Percentiles rank a stretch among this genome's conserved stretches.
Evolutionary conservation across 1,140 invertebrate genomes (phyloP).

Genomic region (Mamestra configurata): DNA sequence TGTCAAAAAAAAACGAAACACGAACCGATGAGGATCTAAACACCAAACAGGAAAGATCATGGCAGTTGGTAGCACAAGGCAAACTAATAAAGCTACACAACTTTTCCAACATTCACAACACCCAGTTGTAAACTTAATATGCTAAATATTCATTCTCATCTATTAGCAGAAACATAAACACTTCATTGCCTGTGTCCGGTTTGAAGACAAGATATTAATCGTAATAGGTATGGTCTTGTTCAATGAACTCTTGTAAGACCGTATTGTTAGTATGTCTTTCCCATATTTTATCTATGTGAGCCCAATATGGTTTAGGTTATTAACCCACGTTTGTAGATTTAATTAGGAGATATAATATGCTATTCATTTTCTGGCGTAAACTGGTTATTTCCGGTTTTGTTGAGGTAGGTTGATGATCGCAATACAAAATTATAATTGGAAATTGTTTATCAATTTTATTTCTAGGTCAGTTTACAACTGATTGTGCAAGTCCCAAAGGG

Average conservation of each 20-base stretch:
- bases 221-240: constrained; percentile 43
- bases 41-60: no score
- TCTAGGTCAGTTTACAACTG: background rate
- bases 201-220: constrained; percentile 47
- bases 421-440: background rate
- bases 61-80: background rate
- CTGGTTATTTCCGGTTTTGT: background rate
- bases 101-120: background rate
- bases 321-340: constrained; percentile 12
- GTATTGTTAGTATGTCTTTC: constrained; percentile 19
- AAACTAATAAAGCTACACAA: background rate
- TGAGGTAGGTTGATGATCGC: constrained; percentile 6
- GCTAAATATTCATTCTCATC: constrained; percentile 18
- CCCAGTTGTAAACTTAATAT: background rate
- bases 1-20: no score
- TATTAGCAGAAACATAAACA: constrained; percentile 28
- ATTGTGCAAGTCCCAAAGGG: no score
- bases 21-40: no score
- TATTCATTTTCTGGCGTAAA: background rate
- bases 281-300: constrained; percentile 37
- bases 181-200: constrained; percentile 45
- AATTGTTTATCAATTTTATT: background rate
- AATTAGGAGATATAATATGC: background rate
- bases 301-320: constrained; percentile 42
- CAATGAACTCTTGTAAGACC: constrained; percentile 40